Evolutionary conservation across 1,140 invertebrate genomes (phyloP), one percentile per base, ranked within the genome.

Genomic region (Andrena cerasifolii): DNA sequence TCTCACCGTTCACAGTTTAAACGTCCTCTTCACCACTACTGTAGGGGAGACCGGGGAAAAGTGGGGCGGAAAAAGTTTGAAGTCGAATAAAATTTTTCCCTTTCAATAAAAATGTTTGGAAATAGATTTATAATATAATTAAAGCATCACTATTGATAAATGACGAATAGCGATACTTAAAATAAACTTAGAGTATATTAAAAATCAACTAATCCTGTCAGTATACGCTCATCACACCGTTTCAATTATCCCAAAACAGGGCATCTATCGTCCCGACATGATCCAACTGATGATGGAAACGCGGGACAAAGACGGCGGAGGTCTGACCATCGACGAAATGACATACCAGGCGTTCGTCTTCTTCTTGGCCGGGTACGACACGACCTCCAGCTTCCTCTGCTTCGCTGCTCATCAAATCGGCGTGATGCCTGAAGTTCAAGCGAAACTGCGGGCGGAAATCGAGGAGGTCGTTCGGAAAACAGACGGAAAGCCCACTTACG

Each of bases 361-460:
- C 82, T 93, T 94, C 45, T 75, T 90, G 5, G 94, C 93, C 31
- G 94, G 93, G 0, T 95, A 92, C 80, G 95, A 96, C 63, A 95
- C 95, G 0, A 91, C 93, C 0, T 85, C 93, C 0, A 84, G 84
- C 8, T 74, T 91, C 0, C 78, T 94, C 14, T 82, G 88, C 94
- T 83, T 95, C 4, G 73, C 85, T 0, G 28, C 87, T 1, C 92
- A 93, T 73, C 77, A 94, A 59, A 83, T 96, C 10, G 93, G 94
- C 0, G 79, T 93, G 16, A 92, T 95, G 85, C 92, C 92, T 0
- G 92, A 94, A 0, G 80, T 94, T 21, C 95, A 96, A 81, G 86
- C 92, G 4, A 93, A 91, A 86, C 76, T 96, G 36, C 92, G 93
- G 51, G 87, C 93, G 51, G 95, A 96, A 86, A 91, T 96, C 36